Base-by-base conservation (phyloP, 2,888 invertebrate species). In the Drosophila conformis region DNA sequence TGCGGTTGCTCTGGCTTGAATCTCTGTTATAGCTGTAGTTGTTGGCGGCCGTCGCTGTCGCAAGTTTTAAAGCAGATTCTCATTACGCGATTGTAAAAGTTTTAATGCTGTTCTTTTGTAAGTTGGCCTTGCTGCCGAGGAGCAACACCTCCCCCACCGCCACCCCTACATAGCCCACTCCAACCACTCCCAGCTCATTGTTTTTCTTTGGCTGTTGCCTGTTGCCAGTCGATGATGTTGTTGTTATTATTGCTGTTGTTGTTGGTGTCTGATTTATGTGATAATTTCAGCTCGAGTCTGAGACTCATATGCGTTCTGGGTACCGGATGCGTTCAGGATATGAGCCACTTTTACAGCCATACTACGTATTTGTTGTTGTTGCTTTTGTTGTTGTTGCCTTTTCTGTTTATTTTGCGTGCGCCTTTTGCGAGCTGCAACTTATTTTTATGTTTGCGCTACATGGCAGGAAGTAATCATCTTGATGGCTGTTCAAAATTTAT, bases 1-100 rank as follows among this genome's bases (percentile, higher is more conserved):
- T 66, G 61, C 42, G 69, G 61, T 42, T 75, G 65, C 72, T 79
- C 61, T 58, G 63, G 40, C 56, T 70, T 27, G 70, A 56, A 79
- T 79, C 76, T 83, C 71, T 72, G 69, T 59, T 65, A 31, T 59
- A 49, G 68, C 52, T 69, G 52, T 53, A 59, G 69, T 69, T 78
- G 75, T 64, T 78, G 79, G 71, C 64, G 84, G 60, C 87, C 79
- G 78, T 63, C 60, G 77, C 73, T 78, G 88, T 82, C 81, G 83
- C 81, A 87, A 87, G 82, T 87, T 87, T 88, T 88, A 89, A 89
- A 88, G 85, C 87, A 88, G 87, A 89, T 88, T 88, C 87, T 88
- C 87, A 88, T 88, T 88, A 88, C 85, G 89, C 87, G 89, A 89
- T 88, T 88, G 87, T 83, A 79, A 89, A 87, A 88, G 78, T 88